phyloP scores from a whole-genome alignment of 2,113 vertebrate species.

The Halcyon senegalensis region DNA sequence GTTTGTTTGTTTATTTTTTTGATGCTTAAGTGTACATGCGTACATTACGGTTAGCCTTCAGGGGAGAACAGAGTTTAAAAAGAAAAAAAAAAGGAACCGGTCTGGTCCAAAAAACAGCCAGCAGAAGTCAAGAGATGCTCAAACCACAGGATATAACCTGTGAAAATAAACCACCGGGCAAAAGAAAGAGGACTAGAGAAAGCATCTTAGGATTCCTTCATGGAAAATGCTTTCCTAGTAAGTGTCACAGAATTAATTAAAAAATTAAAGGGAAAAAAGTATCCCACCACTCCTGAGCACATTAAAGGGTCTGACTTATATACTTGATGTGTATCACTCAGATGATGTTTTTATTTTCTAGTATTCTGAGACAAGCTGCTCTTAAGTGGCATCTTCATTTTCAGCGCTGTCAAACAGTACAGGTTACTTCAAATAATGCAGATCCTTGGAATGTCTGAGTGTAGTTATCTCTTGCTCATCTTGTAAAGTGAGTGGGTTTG shows the following conservation, averaged over 20 bases:
- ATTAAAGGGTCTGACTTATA: neutral
- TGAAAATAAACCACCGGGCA: neutral
- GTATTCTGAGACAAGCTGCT: neutral
- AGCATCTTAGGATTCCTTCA: neutral
- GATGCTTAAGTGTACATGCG: neutral
- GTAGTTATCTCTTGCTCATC: neutral
- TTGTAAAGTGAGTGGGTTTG: neutral
- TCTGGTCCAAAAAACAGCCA: neutral
- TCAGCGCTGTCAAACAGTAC: neutral
- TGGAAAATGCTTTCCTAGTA: neutral
- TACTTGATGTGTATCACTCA: neutral
- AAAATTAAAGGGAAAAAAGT: neutral
- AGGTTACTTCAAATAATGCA: neutral
- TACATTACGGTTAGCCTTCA: neutral
- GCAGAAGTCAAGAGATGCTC: neutral
- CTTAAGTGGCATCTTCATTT: neutral
- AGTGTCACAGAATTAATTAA: neutral
- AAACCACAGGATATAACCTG: neutral
- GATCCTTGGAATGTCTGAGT: neutral
- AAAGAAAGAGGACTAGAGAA: neutral
- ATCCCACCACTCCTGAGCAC: neutral
- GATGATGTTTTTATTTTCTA: neutral
- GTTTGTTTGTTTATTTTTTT: neutral
- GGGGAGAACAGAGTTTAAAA: neutral
- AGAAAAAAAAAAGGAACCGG: neutral